A percentile compares a stretch with the other conserved stretches of the same genome.
These are phyloP conservation scores for Gila robusta DNA, from an alignment of 2,797 vertebrate genomes.

Conservation along the genomic window DNA sequence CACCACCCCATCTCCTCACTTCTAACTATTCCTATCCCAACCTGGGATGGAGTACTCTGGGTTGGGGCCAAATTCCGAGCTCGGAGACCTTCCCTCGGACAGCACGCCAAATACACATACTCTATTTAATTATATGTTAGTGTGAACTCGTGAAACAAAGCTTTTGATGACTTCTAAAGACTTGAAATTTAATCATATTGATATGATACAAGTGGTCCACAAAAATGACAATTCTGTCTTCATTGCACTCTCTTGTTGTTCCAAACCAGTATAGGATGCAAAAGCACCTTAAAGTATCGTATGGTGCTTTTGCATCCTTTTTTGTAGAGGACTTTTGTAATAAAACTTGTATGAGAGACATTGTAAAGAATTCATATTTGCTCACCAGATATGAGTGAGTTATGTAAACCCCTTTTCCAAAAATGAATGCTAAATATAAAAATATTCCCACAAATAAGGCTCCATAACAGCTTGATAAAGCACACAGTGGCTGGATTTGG, in stretches of 20 bases:
- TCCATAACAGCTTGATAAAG: constrained; percentile 63
- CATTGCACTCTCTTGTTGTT: neutral
- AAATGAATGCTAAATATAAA: constrained; percentile 76
- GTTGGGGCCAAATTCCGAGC: too few species aligned
- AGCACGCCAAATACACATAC: too few species aligned
- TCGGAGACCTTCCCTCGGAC: too few species aligned
- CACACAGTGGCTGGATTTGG: constrained; percentile 69
- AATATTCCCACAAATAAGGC: constrained; percentile 71
- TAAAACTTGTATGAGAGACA: neutral
- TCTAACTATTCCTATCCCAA: too few species aligned
- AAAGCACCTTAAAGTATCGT: neutral
- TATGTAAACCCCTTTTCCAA: constrained; percentile 64
- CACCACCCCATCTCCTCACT: too few species aligned
- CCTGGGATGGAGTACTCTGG: too few species aligned
- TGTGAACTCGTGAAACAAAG: neutral
- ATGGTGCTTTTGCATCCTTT: neutral
- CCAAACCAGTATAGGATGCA: neutral
- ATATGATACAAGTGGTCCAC: neutral
- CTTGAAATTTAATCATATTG: neutral
- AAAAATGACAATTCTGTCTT: neutral
- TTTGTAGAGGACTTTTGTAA: neutral
- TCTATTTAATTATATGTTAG: too few species aligned
- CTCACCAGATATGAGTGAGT: constrained; percentile 58
- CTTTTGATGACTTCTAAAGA: neutral
- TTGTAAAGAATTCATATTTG: constrained; percentile 48